Conservation (phyloP, 2,113 vertebrate species). For the Malurus elegans region DNA sequence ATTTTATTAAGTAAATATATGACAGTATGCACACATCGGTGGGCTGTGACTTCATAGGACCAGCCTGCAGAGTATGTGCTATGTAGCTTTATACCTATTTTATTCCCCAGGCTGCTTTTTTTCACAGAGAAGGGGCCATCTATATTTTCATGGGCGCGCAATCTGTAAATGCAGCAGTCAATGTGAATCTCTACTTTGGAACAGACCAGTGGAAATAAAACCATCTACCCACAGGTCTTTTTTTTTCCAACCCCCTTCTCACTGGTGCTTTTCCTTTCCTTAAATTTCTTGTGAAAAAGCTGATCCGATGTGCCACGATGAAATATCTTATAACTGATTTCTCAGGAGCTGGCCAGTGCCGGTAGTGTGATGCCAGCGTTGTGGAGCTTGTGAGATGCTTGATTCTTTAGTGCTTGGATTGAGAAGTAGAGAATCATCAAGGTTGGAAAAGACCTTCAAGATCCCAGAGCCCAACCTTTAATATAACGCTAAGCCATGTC, state of each 20-base stretch:
- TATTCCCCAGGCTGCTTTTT: background rate
- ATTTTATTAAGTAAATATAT: slow-evolving; percentile 61
- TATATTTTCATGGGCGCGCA: background rate
- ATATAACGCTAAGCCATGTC: background rate
- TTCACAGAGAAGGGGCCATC: background rate
- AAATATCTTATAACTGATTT: background rate
- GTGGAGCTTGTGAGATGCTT: background rate
- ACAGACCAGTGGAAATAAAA: background rate
- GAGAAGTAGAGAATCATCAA: background rate
- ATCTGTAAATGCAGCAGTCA: background rate
- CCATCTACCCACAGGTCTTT: rapidly evolving
- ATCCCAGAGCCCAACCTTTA: background rate
- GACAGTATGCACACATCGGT: slow-evolving; percentile 53
- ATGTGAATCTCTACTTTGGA: background rate
- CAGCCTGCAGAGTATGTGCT: background rate
- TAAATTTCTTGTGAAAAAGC: background rate
- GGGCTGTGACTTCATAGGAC: slow-evolving; percentile 39
- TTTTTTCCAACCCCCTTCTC: background rate
- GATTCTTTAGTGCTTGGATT: background rate
- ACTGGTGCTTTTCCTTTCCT: background rate
- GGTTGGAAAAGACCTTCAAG: background rate
- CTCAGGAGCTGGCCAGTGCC: background rate
- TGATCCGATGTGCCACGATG: background rate
- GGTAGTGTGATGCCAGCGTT: background rate
- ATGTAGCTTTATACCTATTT: slow-evolving; percentile 7